phyloP scores from a whole-genome alignment of 2,888 invertebrate species.

The Tricholauxania praeusta region DNA sequence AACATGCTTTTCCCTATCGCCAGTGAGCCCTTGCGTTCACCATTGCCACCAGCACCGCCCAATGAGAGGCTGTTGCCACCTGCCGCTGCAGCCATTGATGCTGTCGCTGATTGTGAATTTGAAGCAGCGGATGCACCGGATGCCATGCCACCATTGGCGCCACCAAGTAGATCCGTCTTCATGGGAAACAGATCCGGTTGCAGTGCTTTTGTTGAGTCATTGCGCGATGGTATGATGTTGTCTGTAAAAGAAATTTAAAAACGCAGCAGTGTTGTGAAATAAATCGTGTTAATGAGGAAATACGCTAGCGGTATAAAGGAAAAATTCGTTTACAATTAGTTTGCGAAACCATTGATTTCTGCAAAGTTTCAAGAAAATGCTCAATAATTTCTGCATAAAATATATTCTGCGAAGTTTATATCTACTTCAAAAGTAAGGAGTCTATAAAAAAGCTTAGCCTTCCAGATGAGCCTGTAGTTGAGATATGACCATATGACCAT shows the following conservation, averaged over 20 bases:
- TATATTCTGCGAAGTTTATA: too few species aligned
- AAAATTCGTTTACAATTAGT: background rate
- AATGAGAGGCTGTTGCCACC: slow-evolving; percentile 57
- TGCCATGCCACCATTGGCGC: slow-evolving; percentile 49
- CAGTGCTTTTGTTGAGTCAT: slow-evolving; percentile 61
- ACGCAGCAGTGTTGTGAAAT: background rate
- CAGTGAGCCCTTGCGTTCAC: slow-evolving; percentile 64
- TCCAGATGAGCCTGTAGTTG: too few species aligned
- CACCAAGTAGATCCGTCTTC: slow-evolving; percentile 64
- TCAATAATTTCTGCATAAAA: too few species aligned
- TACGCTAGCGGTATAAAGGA: background rate
- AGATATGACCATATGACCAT: too few species aligned
- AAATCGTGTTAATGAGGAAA: background rate
- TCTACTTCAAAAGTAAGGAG: too few species aligned
- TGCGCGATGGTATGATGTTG: slow-evolving; percentile 64
- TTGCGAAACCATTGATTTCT: background rate
- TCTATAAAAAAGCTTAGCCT: too few species aligned
- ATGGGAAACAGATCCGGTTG: slow-evolving; percentile 66
- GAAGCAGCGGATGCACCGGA: slow-evolving; percentile 52
- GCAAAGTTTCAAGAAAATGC: background rate
- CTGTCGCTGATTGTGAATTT: slow-evolving; percentile 53
- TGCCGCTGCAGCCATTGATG: slow-evolving; percentile 50
- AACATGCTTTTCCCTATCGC: slow-evolving; percentile 68
- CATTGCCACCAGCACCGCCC: slow-evolving; percentile 49
- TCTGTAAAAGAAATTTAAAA: slow-evolving; percentile 49